Evolutionary conservation across 2,797 vertebrate genomes (phyloP).

Genomic region (Danionella dracula): DNA sequence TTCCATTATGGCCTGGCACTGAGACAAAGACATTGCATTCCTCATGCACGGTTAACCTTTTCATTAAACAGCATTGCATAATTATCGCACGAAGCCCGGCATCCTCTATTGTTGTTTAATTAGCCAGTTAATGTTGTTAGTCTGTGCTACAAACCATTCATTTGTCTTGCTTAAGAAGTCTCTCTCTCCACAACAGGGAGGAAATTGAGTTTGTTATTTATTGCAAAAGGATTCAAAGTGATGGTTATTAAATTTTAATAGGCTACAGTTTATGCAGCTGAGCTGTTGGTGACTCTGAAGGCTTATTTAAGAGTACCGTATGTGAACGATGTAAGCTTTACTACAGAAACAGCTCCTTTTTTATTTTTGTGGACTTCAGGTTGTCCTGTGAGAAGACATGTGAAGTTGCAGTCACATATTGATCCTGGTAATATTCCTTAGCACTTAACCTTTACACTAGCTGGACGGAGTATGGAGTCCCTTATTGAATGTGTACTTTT

Average conservation of each 20-base stretch:
- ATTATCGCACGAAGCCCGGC: constrained; percentile 61
- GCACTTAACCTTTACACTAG: constrained; percentile 82
- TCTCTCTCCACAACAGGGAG: constrained; percentile 60
- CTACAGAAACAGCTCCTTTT: constrained; percentile 10
- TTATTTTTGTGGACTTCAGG: constrained; percentile 56
- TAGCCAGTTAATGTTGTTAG: constrained; percentile 79
- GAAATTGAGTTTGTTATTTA: constrained; percentile 73
- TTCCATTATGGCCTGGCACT: constrained; percentile 26
- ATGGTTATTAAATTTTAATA: constrained; percentile 70
- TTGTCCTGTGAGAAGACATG: constrained; percentile 51
- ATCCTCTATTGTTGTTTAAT: constrained; percentile 77
- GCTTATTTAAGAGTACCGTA: constrained; percentile 23
- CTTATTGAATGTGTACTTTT: constrained; percentile 82
- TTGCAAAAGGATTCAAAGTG: constrained; percentile 59
- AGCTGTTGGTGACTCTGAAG: constrained; percentile 43
- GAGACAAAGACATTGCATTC: constrained; percentile 49
- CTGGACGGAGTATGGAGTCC: constrained; percentile 73
- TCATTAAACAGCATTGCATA: constrained; percentile 66
- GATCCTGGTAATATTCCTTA: constrained; percentile 75
- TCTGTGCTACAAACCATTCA: constrained; percentile 69
- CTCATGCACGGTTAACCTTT: constrained; percentile 69
- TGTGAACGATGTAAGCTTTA: constrained; percentile 12
- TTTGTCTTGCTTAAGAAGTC: constrained; percentile 77
- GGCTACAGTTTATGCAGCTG: constrained; percentile 54
- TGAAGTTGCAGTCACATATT: constrained; percentile 75